These are phyloP conservation scores for Oryzias javanicus DNA, from an alignment of 2,113 vertebrate species.

Conservation along the genomic window DNA sequence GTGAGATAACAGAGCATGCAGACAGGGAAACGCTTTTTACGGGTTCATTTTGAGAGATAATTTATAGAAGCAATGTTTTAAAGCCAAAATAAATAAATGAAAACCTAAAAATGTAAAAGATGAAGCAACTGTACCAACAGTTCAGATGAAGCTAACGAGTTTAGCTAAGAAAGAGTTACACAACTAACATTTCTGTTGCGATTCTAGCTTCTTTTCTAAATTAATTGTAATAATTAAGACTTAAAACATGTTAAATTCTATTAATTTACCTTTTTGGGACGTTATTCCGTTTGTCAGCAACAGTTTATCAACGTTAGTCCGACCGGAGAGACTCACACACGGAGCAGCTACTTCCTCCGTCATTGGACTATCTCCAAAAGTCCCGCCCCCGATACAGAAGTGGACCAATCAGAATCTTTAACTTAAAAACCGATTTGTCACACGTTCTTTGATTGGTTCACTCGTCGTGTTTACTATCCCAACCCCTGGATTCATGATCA, in stretches of 20 bases:
- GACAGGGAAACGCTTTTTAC: background rate
- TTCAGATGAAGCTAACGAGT: conserved; percentile 10
- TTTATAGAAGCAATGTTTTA: too few relatives aligned
- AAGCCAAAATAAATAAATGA: too few relatives aligned
- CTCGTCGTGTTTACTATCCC: background rate
- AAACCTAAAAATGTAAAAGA: too few relatives aligned
- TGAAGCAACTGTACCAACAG: background rate
- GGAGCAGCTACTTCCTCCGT: conserved; percentile 22
- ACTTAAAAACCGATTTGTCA: background rate
- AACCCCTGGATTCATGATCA: too few relatives aligned
- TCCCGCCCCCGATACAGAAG: conserved; percentile 27
- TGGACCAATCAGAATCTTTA: conserved; percentile 41
- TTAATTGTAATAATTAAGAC: background rate
- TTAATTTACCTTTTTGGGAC: conserved; percentile 8
- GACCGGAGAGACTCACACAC: background rate
- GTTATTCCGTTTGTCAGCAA: background rate
- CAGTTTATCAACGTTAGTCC: accelerated
- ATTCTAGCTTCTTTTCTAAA: background rate
- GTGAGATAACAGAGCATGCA: conserved; percentile 23
- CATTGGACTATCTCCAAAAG: background rate
- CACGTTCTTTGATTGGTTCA: conserved; percentile 5
- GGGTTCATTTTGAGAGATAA: too few relatives aligned
- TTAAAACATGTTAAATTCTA: background rate
- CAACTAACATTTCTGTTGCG: background rate
- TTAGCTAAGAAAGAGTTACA: conserved; percentile 27